Base-by-base conservation (phyloP, 2,113 vertebrate species). In the Patagioenas fasciata region DNA sequence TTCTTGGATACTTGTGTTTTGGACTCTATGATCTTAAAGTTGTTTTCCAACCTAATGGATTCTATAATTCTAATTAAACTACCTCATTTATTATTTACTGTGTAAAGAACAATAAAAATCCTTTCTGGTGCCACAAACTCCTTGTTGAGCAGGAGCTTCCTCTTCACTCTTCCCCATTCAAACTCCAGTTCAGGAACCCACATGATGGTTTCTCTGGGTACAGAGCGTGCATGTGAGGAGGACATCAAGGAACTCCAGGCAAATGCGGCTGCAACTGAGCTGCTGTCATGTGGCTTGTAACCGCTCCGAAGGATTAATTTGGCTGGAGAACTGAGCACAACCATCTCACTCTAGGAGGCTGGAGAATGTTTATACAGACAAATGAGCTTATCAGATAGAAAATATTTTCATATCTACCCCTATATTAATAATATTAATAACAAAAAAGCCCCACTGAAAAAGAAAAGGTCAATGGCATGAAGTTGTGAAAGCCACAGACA, bases 181-280 rank as follows among this genome's bases (percentile, higher is more conserved):
- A 40, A 16, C 3, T 58, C 29, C 38, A 54, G 7, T 44, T 66
- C 11, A 28, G 36, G 40, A 67, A 7, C 40, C 32, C 8, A 29
- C 21, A 11, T 12, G 9, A 38, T 14, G 13, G 21, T 66, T 75
- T 47, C 58, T 56, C 8, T 61, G 9, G 20, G 16, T 71, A 21
- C 18, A 58, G 24, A 34, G 19, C 4, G 4, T 65, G 50, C 20
- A 61, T 0, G 0, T 47, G 51, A 67, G 28, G 24, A 25, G 21
- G 28, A 34, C 21, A 53, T 29, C 9, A 58, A 38, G 32, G 53
- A 84, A 50, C 12, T 28, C 21, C 54, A 34, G 62, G 25, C 7
- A 70, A 28, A 50, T 6, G 25, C 19, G 11, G 57, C 40, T 47
- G 19, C 16, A 15, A 47, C 34, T 9, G 57, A 65, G 24, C 15